Evolutionary conservation across 2,888 invertebrate genomes (phyloP), one percentile per base, ranked within the genome.

Genomic region (Orthonychiurus folsomi): DNA sequence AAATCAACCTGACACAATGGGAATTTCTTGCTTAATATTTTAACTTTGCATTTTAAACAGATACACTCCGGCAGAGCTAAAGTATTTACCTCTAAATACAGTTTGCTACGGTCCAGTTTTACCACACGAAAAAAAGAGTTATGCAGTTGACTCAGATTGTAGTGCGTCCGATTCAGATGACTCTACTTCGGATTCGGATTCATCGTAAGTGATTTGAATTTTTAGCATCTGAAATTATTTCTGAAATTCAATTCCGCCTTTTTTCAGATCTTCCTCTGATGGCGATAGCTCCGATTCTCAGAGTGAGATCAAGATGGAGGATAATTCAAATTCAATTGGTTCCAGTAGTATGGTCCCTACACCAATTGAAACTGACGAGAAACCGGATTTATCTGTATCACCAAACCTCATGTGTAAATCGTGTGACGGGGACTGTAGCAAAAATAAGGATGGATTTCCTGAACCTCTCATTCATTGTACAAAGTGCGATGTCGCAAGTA

Each of bases 61-160:
- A 63, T 95, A 91, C 77, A 85, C 88, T 1, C 81, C 91, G 3
- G 84, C 86, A 18, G 93, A 96, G 78, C 80, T 97, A 63, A 88
- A 90, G 75, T 91, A 90, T 76, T 86, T 94, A 79, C 99, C 99
- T 1, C 76, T 99, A 58, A 94, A 92, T 77, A 94, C 96, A 9
- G 88, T 89, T 66, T 75, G 93, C 62, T 86, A 86, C 73, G 84
- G 85, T 47, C 82, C 81, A 3, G 78, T 79, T 77, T 77, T 76
- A 79, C 68, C 59, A 56, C 79, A 80, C 2, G 77, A 76, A n/a
- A n/a, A n/a, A n/a, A n/a, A n/a, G n/a, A n/a, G n/a, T n/a, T n/a
- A n/a, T n/a, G 79, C 66, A 78, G 80, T 66, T 24, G 69, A 61
- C 5, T 82, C 82, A 0, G 83, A 83, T 68, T 82, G 80, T 25